Percentiles rank a stretch among this genome's conserved stretches.
Evolutionary conservation across 2,888 invertebrate genomes (phyloP).

Genomic region (Microctonus aethiopoides): DNA sequence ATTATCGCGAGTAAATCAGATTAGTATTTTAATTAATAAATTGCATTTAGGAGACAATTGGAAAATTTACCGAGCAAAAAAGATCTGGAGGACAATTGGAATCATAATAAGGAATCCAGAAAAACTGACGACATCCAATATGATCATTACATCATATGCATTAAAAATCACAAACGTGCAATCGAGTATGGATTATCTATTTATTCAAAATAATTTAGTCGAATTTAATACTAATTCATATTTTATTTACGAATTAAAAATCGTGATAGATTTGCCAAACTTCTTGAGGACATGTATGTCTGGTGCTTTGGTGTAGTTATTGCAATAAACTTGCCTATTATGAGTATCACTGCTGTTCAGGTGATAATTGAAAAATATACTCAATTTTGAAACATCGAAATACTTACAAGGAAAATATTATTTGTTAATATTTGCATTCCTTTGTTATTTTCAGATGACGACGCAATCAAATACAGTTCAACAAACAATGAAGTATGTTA

Average conservation of each 20-base stretch:
- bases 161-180: constrained; percentile 7
- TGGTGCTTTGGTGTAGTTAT: constrained; percentile 13
- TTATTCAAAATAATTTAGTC: background rate
- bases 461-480: background rate
- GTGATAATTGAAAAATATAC: background rate
- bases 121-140: background rate
- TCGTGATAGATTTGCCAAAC: constrained; percentile 6
- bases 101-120: background rate
- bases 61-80: background rate
- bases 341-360: constrained; percentile 12
- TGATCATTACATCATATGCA: background rate
- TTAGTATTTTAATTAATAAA: background rate
- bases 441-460: background rate
- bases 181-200: background rate
- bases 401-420: too few relatives aligned
- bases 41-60: background rate
- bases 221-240: background rate
- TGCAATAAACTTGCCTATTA: constrained; percentile 3
- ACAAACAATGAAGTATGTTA: background rate
- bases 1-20: background rate
- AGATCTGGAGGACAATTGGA: background rate
- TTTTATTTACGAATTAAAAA: background rate
- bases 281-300: constrained; percentile 6
- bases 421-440: too few relatives aligned
- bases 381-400: background rate